These are phyloP conservation scores for Elysia chlorotica DNA, from an alignment of 1,140 invertebrate genomes.

Conservation along the genomic window DNA sequence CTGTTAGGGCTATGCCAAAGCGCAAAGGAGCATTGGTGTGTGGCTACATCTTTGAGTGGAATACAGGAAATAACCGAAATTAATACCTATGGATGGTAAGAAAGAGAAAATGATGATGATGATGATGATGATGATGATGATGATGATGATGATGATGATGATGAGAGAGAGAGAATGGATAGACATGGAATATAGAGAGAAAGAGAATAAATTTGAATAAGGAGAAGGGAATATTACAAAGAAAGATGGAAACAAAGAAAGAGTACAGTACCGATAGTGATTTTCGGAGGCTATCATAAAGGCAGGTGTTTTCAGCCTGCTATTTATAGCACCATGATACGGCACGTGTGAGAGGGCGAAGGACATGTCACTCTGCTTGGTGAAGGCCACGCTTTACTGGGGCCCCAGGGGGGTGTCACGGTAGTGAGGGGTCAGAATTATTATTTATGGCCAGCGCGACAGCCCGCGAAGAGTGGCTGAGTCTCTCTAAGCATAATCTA, in stretches of 20 bases:
- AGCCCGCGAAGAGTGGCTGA: too few species aligned
- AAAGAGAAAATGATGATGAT: background rate
- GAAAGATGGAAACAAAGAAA: background rate
- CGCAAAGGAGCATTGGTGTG: background rate
- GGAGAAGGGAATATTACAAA: background rate
- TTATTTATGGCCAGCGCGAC: too few species aligned
- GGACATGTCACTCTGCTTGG: too few species aligned
- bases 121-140: background rate
- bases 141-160: slow-evolving; percentile 3
- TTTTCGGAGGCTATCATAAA: background rate
- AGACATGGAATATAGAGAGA: background rate
- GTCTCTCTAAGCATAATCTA: too few species aligned
- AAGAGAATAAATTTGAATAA: background rate
- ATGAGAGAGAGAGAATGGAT: background rate
- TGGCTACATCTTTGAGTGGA: background rate
- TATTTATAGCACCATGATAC: background rate
- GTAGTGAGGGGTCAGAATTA: too few species aligned
- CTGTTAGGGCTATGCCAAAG: background rate
- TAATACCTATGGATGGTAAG: background rate
- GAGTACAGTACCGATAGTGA: background rate
- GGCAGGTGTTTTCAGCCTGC: background rate
- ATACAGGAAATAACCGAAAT: background rate
- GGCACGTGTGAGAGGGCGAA: too few species aligned
- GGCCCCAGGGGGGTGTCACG: too few species aligned
- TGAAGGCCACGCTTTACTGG: too few species aligned